Base-by-base conservation (phyloP, 2,797 vertebrate species). In the Pipistrellus nathusii region DNA sequence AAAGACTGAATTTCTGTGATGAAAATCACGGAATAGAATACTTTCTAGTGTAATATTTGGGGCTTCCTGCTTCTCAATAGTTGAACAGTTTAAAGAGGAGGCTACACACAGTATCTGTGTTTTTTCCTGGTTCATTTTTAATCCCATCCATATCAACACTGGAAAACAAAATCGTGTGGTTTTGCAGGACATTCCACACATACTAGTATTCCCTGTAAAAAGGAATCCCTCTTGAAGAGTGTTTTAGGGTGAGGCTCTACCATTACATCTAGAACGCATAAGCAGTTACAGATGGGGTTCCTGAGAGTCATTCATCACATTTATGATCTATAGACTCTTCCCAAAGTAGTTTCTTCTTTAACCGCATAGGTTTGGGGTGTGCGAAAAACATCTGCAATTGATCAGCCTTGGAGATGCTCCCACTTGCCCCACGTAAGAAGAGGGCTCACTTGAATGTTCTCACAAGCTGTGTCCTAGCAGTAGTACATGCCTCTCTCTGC, bases 201-300 rank as follows among this genome's bases (percentile, higher is more conserved):
- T 91, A 51, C 59, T 62, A 62, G 59, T 14, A 62, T 9, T 80
- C 95, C 13, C 5, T 46, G 32, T 88, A 59, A 97, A 87, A 73
- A 77, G n/a, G 59, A 96, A 91, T 69, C 76, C 82, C 51, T n/a
- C 83, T 97, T 77, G 25, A 89, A 94, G 83, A 96, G 73, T 48
- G 0, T 95, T 95, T 95, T 93, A 82, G 81, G 75, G 25, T 55
- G 48, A 75, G 64, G 77, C 17, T 72, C 78, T 62, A 38, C n/a
- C 57, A 23, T 93, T 57, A 25, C 78, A 48, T 86, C 21, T 38
- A 57, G 83, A 85, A 69, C 91, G 35, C 41, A 57, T 91, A 95
- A 96, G 55, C 48, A 77, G 75, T 88, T 95, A 95, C 94, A 97
- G 94, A 94, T 96, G 85, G 44, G 10, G 32, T 78, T 83, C 53